Percentiles rank a stretch among this genome's conserved stretches.
phyloP scores from a whole-genome alignment of 2,888 invertebrate genomes.

The Drosophila yooni region DNA sequence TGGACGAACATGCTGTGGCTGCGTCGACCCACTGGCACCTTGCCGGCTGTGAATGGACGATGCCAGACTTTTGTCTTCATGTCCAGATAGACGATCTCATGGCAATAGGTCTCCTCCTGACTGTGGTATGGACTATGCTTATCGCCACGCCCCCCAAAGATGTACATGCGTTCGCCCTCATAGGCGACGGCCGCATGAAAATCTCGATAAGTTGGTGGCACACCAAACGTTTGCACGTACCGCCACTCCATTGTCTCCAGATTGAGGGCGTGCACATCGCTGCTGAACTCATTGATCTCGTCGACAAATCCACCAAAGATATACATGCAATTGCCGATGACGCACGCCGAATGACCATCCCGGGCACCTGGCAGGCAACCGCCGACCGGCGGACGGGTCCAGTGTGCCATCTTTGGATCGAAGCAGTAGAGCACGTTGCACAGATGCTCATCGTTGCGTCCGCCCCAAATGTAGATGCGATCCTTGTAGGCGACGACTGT shows the following conservation, averaged over 20 bases:
- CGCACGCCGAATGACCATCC: conserved; percentile 96
- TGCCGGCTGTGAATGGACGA: conserved; percentile 87
- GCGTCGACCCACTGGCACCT: conserved; percentile 91
- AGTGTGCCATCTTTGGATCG: conserved; percentile 89
- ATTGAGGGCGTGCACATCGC: conserved; percentile 91
- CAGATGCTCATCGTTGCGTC: conserved; percentile 91
- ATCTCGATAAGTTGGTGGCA: conserved; percentile 91
- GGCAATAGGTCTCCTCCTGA: conserved; percentile 91
- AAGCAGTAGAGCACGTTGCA: conserved; percentile 93
- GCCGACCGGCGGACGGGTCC: conserved; percentile 88
- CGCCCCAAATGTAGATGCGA: conserved; percentile 94
- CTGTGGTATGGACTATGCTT: conserved; percentile 88
- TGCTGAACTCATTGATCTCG: conserved; percentile 91
- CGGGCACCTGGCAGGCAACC: conserved; percentile 92
- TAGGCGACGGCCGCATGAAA: conserved; percentile 93
- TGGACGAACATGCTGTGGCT: conserved; percentile 96
- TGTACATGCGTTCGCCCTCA: conserved; percentile 91
- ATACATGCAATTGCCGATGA: conserved; percentile 92
- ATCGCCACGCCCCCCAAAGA: conserved; percentile 96
- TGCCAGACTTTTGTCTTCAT: conserved; percentile 90
- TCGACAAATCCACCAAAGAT: conserved; percentile 97
- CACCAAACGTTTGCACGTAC: conserved; percentile 88
- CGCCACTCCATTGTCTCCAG: conserved; percentile 91
- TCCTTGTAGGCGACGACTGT: conserved; percentile 93
- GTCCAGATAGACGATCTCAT: conserved; percentile 91